Conservation (phyloP, 1,140 invertebrate species). For the Elysia chlorotica region DNA sequence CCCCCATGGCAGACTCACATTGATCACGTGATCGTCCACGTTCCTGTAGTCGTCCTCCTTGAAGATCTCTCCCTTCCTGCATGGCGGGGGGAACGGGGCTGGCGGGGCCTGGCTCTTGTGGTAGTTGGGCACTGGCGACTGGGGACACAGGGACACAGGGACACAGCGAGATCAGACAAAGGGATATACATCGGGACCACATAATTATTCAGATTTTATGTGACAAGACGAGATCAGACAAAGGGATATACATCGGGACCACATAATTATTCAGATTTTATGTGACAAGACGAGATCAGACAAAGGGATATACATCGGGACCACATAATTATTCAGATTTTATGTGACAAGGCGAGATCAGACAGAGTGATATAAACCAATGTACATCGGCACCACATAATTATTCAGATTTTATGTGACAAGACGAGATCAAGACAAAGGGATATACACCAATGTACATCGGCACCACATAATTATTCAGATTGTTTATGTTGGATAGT, state of each 20-base stretch:
- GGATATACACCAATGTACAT: too few relatives aligned
- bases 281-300: not conserved
- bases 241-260: not conserved
- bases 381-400: too few relatives aligned
- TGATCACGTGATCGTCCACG: conserved; percentile 44
- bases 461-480: too few relatives aligned
- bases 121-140: conserved; percentile 20
- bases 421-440: too few relatives aligned
- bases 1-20: too few relatives aligned
- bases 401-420: too few relatives aligned
- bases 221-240: not conserved
- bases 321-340: too few relatives aligned
- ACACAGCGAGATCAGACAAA: not conserved
- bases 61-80: conserved; percentile 41
- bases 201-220: too few relatives aligned
- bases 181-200: not conserved
- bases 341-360: too few relatives aligned
- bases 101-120: conserved; percentile 36
- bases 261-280: not conserved
- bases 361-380: too few relatives aligned
- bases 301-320: too few relatives aligned
- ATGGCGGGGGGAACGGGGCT: conserved; percentile 39
- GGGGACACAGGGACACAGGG: not conserved
- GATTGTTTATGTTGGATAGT: too few relatives aligned
- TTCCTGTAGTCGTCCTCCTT: conserved; percentile 34